Percentiles rank a stretch among this genome's conserved stretches.
Evolutionary conservation across 1,140 invertebrate genomes (phyloP).

Genomic region (Cydia amplana): DNA sequence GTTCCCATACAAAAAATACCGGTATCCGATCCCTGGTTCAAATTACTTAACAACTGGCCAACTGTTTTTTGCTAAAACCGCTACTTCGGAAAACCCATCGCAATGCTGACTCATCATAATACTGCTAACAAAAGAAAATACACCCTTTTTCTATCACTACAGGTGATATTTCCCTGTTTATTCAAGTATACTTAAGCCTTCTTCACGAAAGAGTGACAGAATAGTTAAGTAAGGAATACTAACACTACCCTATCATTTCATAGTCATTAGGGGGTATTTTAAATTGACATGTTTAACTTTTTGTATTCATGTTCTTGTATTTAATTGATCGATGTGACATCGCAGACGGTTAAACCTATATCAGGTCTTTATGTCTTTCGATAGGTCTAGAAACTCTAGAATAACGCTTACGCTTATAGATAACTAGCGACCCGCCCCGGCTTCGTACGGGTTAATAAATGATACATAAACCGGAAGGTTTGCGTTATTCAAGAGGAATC

Average conservation of each 20-base stretch:
- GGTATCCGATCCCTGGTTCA: no score
- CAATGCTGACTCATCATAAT: constrained; percentile 1
- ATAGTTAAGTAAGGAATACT: neutral
- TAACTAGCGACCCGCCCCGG: no score
- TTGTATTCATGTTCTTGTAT: neutral
- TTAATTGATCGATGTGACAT: neutral
- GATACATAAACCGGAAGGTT: no score
- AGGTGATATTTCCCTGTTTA: neutral
- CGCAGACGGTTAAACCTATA: neutral
- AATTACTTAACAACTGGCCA: neutral
- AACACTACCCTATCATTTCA: neutral
- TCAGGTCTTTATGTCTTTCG: neutral
- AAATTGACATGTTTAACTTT: neutral
- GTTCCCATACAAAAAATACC: no score
- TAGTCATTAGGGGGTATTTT: neutral
- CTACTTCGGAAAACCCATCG: neutral
- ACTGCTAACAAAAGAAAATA: neutral
- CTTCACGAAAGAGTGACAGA: neutral
- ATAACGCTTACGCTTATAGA: no score
- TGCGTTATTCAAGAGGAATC: no score
- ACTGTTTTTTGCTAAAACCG: neutral
- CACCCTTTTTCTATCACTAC: neutral
- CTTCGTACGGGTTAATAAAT: no score
- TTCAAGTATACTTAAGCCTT: neutral
- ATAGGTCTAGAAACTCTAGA: neutral